Percentiles rank a stretch among this genome's conserved stretches.
phyloP scores from a whole-genome alignment of 2,888 invertebrate genomes.

The Melinaea menophilus region DNA sequence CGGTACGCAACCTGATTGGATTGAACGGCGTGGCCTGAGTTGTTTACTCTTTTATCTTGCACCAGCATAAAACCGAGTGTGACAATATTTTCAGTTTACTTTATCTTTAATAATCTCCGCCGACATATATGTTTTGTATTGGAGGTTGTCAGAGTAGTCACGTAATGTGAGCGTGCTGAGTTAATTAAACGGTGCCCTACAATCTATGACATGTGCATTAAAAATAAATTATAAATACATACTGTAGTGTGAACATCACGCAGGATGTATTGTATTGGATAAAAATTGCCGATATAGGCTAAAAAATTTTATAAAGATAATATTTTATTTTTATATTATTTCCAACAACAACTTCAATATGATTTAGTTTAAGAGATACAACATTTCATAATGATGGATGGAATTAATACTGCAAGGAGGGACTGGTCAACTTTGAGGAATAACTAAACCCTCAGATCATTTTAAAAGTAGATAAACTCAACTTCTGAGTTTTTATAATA shows the following conservation, averaged over 20 bases:
- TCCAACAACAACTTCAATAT: too few species aligned
- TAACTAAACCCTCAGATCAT: too few species aligned
- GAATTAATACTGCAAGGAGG: neutral
- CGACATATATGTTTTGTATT: conserved; percentile 46
- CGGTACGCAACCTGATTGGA: too few species aligned
- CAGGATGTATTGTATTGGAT: conserved; percentile 5
- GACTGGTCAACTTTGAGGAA: too few species aligned
- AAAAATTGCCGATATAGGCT: neutral
- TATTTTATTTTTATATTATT: too few species aligned
- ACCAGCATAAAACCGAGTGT: too few species aligned
- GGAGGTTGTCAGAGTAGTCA: conserved; percentile 50
- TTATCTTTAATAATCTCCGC: too few species aligned
- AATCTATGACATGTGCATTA: conserved; percentile 30
- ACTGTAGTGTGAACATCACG: conserved; percentile 20
- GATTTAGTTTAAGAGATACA: too few species aligned
- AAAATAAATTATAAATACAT: conserved; percentile 31
- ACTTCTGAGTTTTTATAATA: conserved; percentile 61
- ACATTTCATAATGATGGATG: neutral
- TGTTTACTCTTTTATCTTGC: too few species aligned
- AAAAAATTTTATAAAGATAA: neutral
- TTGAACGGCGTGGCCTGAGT: too few species aligned
- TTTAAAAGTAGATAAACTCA: conserved; percentile 16
- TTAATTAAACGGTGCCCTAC: conserved; percentile 48
- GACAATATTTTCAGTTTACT: too few species aligned
- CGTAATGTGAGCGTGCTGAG: conserved; percentile 52